Conservation (phyloP, 2,113 vertebrate species). For the Cinclus mexicanus region DNA sequence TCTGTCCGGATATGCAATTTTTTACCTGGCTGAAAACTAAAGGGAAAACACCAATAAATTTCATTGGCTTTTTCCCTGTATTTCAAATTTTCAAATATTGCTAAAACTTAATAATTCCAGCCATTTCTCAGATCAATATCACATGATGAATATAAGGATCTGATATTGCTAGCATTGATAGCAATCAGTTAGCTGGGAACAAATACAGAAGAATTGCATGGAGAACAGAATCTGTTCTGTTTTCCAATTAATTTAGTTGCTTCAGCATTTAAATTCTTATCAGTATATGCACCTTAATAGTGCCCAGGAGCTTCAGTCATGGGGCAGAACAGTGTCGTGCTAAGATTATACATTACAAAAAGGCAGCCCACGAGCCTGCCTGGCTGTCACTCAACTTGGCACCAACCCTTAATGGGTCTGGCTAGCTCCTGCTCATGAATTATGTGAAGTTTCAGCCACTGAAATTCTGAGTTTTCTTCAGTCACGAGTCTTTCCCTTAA, state of each 20-base stretch:
- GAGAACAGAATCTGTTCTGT: background rate
- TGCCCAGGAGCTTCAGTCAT: background rate
- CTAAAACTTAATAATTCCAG: background rate
- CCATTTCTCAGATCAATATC: background rate
- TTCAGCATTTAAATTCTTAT: background rate
- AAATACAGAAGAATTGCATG: background rate
- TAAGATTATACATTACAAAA: background rate
- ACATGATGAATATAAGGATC: background rate
- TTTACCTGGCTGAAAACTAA: background rate
- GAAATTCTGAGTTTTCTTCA: background rate
- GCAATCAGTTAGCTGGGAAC: background rate
- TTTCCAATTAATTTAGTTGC: background rate
- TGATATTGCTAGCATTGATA: background rate
- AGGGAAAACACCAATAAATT: background rate
- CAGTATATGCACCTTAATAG: background rate
- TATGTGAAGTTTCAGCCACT: background rate
- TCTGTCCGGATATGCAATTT: background rate
- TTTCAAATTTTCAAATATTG: background rate
- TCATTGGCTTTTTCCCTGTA: background rate
- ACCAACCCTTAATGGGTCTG: background rate
- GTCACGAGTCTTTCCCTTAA: background rate
- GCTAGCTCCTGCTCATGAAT: background rate
- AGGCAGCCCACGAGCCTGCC: background rate
- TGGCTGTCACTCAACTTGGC: background rate
- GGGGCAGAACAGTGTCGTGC: fast-evolving